Percentiles rank a stretch among this genome's conserved stretches.
Conservation (phyloP, 1,140 invertebrate genomes). For the Panonychus citri region DNA sequence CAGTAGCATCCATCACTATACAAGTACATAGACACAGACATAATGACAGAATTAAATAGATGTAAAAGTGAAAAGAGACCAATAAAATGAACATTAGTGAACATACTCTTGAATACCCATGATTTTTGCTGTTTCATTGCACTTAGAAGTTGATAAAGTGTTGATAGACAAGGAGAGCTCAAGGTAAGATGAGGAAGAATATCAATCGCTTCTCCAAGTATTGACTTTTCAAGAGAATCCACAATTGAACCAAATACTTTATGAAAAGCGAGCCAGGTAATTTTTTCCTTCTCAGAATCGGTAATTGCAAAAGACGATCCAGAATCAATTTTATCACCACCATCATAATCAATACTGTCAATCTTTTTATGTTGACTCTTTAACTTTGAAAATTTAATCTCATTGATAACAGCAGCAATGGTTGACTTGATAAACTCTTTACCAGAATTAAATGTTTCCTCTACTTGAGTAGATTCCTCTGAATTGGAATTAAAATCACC, state of each 20-base stretch:
- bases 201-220: not conserved
- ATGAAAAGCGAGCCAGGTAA: not conserved
- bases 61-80: no score
- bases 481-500: not conserved
- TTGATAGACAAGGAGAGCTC: not conserved
- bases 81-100: no score
- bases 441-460: not conserved
- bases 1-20: slow-evolving; percentile 12
- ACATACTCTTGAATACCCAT: not conserved
- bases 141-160: not conserved
- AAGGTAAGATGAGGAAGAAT: not conserved
- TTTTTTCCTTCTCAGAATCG: not conserved
- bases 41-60: no score
- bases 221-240: not conserved
- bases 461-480: not conserved
- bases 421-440: not conserved
- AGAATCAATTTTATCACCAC: no score
- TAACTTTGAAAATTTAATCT: not conserved
- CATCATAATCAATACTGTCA: no score
- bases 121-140: not conserved
- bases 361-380: no score
- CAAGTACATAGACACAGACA: not conserved
- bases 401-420: not conserved
- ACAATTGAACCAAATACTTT: not conserved
- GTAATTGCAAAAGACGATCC: no score